These are phyloP conservation scores for Tetramorium bicarinatum DNA, from an alignment of 2,888 invertebrate genomes.

Conservation along the genomic window DNA sequence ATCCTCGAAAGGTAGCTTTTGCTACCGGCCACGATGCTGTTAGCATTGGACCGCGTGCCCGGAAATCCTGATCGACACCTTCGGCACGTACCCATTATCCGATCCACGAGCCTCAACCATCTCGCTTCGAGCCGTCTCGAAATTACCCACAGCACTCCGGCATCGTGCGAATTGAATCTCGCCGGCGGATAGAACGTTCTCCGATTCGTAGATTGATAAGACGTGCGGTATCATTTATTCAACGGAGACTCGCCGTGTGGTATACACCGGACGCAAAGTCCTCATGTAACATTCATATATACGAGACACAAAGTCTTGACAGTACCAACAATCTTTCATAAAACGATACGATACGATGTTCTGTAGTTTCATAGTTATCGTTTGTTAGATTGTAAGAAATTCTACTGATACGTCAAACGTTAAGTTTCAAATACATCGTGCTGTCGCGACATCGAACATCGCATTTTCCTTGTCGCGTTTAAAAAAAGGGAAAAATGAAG, in stretches of 20 bases:
- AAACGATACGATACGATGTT: not conserved
- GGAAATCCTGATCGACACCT: conserved; percentile 83
- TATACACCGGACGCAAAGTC: not conserved
- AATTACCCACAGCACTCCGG: conserved; percentile 49
- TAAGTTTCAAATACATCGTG: conserved; percentile 22
- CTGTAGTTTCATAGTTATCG: conserved; percentile 11
- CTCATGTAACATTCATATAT: conserved; percentile 1
- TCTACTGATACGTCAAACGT: conserved; percentile 23
- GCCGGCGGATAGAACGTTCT: conserved; percentile 35
- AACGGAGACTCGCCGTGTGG: not conserved
- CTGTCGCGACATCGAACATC: conserved; percentile 19
- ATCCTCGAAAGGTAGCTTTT: conserved; percentile 75
- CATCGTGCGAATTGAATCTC: conserved; percentile 67
- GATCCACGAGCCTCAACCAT: conserved; percentile 70
- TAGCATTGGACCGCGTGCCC: conserved; percentile 84
- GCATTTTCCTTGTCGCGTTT: conserved; percentile 7
- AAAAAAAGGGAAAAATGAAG: conserved; percentile 60
- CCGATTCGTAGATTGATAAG: conserved; percentile 26
- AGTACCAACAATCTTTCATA: conserved; percentile 7
- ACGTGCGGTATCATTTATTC: conserved; percentile 49
- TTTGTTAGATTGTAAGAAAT: conserved; percentile 31
- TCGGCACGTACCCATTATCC: conserved; percentile 77
- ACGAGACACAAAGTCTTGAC: not conserved
- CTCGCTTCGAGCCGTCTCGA: conserved; percentile 24
- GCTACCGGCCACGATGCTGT: conserved; percentile 80